Evolutionary conservation across 1,140 invertebrate species (phyloP).

Genomic region (Coptotermes formosanus): DNA sequence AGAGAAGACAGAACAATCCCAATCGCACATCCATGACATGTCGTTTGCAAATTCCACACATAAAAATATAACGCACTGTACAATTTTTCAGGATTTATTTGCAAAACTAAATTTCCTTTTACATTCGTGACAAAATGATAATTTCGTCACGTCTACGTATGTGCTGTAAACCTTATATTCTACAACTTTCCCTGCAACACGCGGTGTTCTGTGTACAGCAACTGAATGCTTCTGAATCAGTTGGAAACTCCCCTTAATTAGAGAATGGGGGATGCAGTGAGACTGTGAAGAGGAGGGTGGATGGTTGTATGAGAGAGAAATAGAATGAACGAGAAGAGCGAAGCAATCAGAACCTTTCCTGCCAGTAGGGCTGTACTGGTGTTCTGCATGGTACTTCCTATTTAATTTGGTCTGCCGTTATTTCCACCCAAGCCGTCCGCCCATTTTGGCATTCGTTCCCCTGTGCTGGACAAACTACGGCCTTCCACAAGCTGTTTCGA

Average conservation of each 20-base stretch:
- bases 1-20: too few relatives aligned
- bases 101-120: too few relatives aligned
- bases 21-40: too few relatives aligned
- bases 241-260: background rate
- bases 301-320: background rate
- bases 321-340: background rate
- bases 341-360: slow-evolving; percentile 5
- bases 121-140: too few relatives aligned
- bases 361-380: background rate
- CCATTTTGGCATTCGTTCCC: background rate
- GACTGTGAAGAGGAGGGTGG: background rate
- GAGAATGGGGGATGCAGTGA: background rate
- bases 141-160: too few relatives aligned
- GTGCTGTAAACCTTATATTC: too few relatives aligned
- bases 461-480: background rate
- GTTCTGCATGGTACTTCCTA: background rate
- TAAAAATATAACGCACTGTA: too few relatives aligned
- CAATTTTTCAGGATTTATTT: too few relatives aligned
- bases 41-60: too few relatives aligned
- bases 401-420: background rate
- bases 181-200: too few relatives aligned
- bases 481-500: too few relatives aligned
- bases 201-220: background rate
- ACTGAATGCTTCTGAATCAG: background rate
- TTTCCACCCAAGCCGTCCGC: background rate